A percentile compares a stretch with the other conserved stretches of the same genome.
Evolutionary conservation across 2,888 invertebrate genomes (phyloP).

Genomic region (Lymantria dispar): DNA sequence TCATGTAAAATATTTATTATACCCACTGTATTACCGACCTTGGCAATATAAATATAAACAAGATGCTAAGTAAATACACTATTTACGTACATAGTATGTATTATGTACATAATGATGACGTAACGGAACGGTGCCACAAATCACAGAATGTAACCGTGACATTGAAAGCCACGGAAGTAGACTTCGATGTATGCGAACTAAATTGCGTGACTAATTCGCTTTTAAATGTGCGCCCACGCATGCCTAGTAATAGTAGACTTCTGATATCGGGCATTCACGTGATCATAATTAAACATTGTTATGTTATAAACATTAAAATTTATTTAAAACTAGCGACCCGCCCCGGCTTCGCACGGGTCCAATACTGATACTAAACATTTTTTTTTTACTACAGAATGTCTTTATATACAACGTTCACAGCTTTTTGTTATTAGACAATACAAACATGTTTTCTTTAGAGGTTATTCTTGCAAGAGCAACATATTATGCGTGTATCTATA

Average conservation of each 20-base stretch:
- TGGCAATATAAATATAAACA: constrained; percentile 24
- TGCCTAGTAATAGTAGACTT: neutral
- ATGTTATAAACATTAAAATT: no score
- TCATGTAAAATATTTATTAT: neutral
- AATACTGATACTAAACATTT: no score
- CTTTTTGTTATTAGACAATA: no score
- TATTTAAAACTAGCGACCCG: no score
- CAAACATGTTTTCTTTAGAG: no score
- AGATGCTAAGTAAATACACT: constrained; percentile 20
- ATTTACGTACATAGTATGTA: constrained; percentile 10
- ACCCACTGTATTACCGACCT: constrained; percentile 14
- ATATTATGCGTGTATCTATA: no score
- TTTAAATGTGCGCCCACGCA: constrained; percentile 30
- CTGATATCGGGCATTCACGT: neutral
- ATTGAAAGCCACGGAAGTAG: constrained; percentile 30
- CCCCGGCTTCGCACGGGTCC: no score
- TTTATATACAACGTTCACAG: no score
- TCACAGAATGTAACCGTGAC: constrained; percentile 33
- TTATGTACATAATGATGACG: constrained; percentile 22
- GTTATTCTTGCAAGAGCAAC: no score
- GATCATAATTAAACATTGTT: neutral
- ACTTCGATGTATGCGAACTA: constrained; percentile 19
- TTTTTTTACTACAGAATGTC: no score
- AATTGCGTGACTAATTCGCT: constrained; percentile 38
- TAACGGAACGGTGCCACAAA: constrained; percentile 23